Evolutionary conservation across 2,888 invertebrate species (phyloP), one percentile per base, ranked within the genome.

Genomic region (Drosophila merina): DNA sequence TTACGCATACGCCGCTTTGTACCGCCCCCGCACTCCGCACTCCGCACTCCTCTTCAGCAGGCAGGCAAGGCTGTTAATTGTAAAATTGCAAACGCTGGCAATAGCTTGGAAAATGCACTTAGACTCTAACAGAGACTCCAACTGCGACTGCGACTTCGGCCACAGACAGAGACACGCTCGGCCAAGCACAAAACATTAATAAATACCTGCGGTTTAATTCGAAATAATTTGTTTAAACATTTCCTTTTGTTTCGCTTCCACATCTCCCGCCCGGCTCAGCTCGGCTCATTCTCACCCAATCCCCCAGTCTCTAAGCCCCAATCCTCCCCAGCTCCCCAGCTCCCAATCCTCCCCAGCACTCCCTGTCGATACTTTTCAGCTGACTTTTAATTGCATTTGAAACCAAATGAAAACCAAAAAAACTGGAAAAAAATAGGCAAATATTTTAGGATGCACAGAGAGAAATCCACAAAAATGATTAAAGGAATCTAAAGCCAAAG

Each of bases 201-300:
- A 86, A 86, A 86, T 88, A 85, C 87, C 79, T 88, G 86, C 74
- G 82, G 87, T 79, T 82, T 82, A 88, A 87, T 88, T 87, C 76
- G 77, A 88, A 86, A 86, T 86, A 86, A 87, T 86, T 86, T 86
- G 86, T 87, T 86, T 87, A 88, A 86, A 88, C 86, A 86, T 86
- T 85, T 79, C 82, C 85, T 84, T 79, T 87, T 88, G 76, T 84
- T 88, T 84, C 40, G 71, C 71, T 70, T 58, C 71, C 58, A 47
- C 58, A 47, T 70, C 57, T 68, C 40, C 59, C 59, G 31, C 47
- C 36, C 36, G 36, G 36, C 36, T 12, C 36, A n/a, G 48, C 20
- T 52, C 52, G 48, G 51, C 71, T 58, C 71, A 70, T 71, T 69
- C 69, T 72, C 69, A 70, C 72, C 72, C 69, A 70, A 72, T 72